phyloP scores from a whole-genome alignment of 2,797 vertebrate genomes.

The Erethizon dorsatum region DNA sequence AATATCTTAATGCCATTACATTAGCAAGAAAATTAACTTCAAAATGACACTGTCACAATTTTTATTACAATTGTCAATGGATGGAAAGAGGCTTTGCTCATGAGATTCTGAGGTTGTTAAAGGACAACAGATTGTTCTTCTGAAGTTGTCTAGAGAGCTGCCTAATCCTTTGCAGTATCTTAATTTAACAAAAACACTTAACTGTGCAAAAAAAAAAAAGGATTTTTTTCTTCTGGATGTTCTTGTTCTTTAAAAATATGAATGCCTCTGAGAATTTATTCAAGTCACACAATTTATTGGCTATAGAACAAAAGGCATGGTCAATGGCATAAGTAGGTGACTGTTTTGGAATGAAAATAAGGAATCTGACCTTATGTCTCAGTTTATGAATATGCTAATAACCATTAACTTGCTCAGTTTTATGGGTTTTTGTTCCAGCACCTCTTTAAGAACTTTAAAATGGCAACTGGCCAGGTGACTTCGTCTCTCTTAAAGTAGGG shows the following conservation, averaged over 20 bases:
- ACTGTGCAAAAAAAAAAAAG: neutral
- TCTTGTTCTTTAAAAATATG: constrained; percentile 60
- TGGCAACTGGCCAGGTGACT: constrained; percentile 69
- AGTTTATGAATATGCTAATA: constrained; percentile 79
- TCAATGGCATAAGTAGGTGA: constrained; percentile 53
- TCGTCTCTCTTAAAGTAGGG: constrained; percentile 54
- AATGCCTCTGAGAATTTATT: constrained; percentile 67
- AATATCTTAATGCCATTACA: constrained; percentile 66
- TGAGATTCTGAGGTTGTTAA: constrained; percentile 23
- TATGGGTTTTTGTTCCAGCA: constrained; percentile 63
- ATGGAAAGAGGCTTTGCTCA: constrained; percentile 37
- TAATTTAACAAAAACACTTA: constrained; percentile 64
- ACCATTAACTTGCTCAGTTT: constrained; percentile 53
- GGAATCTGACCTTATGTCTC: constrained; percentile 72
- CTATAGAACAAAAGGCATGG: constrained; percentile 60
- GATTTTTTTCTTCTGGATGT: constrained; percentile 27
- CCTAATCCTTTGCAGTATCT: constrained; percentile 31
- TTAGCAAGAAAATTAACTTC: constrained; percentile 70
- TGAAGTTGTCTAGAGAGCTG: constrained; percentile 31
- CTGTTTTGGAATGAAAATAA: constrained; percentile 70
- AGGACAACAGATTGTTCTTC: constrained; percentile 40
- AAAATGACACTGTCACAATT: constrained; percentile 33
- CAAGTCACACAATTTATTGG: constrained; percentile 42
- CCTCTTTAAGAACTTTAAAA: constrained; percentile 74
- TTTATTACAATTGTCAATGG: constrained; percentile 64